Evolutionary conservation across 2,797 vertebrate species (phyloP).

Genomic region (Xenops minutus): DNA sequence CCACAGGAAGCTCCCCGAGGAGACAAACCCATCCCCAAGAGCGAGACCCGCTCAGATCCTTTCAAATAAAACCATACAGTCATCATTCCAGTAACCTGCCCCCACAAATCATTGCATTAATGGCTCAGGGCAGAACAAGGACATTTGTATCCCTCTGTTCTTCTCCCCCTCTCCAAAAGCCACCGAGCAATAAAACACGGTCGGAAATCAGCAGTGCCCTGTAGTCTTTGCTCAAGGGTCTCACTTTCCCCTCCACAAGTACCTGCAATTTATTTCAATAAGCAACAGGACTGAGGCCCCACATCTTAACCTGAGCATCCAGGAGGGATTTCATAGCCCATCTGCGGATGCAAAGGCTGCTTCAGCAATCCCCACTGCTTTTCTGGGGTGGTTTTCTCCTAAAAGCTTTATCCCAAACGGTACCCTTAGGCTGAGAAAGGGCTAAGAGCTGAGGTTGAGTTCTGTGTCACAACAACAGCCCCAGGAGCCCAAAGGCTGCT

Average conservation of each 20-base stretch:
- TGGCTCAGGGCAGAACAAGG: background rate
- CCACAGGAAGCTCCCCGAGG: slow-evolving; percentile 30
- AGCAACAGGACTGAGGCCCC: background rate
- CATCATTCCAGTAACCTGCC: background rate
- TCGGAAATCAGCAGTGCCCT: background rate
- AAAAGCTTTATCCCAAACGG: background rate
- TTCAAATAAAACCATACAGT: background rate
- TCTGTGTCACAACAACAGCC: background rate
- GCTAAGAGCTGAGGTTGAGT: background rate
- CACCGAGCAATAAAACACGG: background rate
- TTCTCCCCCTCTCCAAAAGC: background rate
- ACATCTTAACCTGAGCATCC: background rate
- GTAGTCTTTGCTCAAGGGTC: background rate
- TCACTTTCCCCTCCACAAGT: background rate
- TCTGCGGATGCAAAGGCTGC: background rate
- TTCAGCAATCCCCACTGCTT: no score
- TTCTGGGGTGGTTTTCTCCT: background rate
- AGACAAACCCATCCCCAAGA: background rate
- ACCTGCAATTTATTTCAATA: background rate
- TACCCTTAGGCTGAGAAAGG: background rate
- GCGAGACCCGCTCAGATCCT: background rate
- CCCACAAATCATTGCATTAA: background rate
- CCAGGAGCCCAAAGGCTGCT: background rate
- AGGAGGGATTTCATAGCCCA: background rate
- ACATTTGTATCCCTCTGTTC: background rate